Evolutionary conservation across 1,140 invertebrate species (phyloP).

Genomic region (Drosophila neocordata): DNA sequence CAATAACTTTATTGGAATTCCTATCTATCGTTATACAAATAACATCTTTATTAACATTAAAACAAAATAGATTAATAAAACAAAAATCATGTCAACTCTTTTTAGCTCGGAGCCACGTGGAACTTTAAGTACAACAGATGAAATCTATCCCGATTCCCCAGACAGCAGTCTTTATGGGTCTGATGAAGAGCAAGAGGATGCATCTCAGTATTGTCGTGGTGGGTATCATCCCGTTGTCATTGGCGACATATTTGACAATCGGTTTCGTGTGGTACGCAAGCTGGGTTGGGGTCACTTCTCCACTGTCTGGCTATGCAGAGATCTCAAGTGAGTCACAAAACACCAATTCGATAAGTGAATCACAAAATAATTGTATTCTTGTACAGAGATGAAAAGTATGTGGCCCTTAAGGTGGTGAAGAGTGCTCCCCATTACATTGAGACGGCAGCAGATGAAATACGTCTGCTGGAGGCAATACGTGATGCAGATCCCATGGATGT

Average conservation of each 20-base stretch:
- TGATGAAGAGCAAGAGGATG: constrained; percentile 98
- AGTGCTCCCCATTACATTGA: constrained; percentile 99
- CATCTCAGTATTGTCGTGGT: constrained; percentile 96
- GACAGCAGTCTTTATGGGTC: constrained; percentile 82
- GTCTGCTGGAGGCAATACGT: constrained; percentile 95
- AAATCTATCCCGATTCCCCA: constrained; percentile 79
- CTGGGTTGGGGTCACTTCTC: constrained; percentile 99
- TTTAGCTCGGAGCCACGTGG: constrained; percentile 80
- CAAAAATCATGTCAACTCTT: constrained; percentile 2
- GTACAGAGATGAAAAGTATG: constrained; percentile 92
- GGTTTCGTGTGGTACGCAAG: constrained; percentile 98
- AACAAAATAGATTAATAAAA: too few species aligned
- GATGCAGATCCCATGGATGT: constrained; percentile 94
- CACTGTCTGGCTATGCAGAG: constrained; percentile 98
- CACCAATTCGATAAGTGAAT: neutral
- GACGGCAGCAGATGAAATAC: constrained; percentile 99
- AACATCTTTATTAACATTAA: too few species aligned
- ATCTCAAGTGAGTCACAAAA: constrained; percentile 85
- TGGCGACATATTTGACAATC: constrained; percentile 95
- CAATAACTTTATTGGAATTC: too few species aligned
- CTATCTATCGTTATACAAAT: too few species aligned
- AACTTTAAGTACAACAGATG: constrained; percentile 75
- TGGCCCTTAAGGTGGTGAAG: constrained; percentile 99
- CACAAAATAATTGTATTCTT: neutral
- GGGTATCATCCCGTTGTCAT: constrained; percentile 98